Evolutionary conservation across 1,140 invertebrate species (phyloP).

Genomic region (Leptinotarsa texana): DNA sequence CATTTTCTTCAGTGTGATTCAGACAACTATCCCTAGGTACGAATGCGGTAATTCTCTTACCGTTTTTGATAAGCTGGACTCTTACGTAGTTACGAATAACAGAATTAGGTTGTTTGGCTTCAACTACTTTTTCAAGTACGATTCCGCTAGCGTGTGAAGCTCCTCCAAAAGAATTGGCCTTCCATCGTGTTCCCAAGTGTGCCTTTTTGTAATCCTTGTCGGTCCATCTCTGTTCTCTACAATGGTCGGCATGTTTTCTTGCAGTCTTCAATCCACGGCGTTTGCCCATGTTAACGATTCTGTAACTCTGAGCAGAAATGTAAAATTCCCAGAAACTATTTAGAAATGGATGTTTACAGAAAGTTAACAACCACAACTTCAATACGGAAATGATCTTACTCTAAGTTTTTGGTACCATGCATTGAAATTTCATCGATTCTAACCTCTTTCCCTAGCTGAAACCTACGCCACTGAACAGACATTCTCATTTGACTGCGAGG

Average conservation of each 20-base stretch:
- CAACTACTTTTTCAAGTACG: slow-evolving; percentile 99
- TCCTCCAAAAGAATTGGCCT: slow-evolving; percentile 99
- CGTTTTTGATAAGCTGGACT: slow-evolving; percentile 99
- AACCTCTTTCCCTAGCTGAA: too few species aligned
- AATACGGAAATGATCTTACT: too few species aligned
- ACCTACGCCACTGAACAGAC: slow-evolving; percentile 27
- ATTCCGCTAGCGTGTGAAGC: slow-evolving; percentile 99
- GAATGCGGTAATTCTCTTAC: slow-evolving; percentile 99
- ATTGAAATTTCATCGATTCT: too few species aligned
- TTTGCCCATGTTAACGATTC: slow-evolving; percentile 70
- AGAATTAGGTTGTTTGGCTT: slow-evolving; percentile 99
- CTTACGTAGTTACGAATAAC: slow-evolving; percentile 99
- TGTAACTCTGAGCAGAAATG: too few species aligned
- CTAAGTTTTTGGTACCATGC: too few species aligned
- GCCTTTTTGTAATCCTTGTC: slow-evolving; percentile 99
- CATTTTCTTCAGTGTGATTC: slow-evolving; percentile 99
- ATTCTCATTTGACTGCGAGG: slow-evolving; percentile 49
- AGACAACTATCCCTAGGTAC: slow-evolving; percentile 99
- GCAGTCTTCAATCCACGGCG: slow-evolving; percentile 98
- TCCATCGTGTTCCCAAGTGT: slow-evolving; percentile 99
- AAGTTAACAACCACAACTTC: too few species aligned
- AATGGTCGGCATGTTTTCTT: slow-evolving; percentile 95
- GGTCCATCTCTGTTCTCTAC: slow-evolving; percentile 96
- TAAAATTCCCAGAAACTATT: too few species aligned
- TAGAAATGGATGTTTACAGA: too few species aligned